Conservation (phyloP, 1,140 invertebrate species). For the Heliconius eleuchia region DNA sequence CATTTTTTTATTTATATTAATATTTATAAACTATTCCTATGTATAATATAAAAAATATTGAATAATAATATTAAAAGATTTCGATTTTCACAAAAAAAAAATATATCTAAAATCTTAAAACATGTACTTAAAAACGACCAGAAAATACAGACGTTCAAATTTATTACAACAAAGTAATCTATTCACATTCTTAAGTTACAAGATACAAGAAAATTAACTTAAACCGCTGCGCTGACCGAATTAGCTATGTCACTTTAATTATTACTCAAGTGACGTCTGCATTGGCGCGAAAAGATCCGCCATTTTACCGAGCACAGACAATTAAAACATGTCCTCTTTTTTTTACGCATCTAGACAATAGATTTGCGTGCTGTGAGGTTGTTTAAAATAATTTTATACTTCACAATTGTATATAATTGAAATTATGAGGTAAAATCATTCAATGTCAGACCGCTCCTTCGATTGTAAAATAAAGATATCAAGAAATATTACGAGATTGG, state of each 20-base stretch:
- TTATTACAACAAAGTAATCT: background rate
- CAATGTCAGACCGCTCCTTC: constrained; percentile 17
- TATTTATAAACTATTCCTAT: no score
- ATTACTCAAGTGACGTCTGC: constrained; percentile 19
- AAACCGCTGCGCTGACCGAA: constrained; percentile 5
- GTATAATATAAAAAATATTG: no score
- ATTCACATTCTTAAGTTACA: background rate
- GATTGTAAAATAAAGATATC: constrained; percentile 16
- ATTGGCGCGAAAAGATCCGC: constrained; percentile 26
- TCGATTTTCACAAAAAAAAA: no score
- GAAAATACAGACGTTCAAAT: background rate
- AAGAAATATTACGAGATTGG: background rate
- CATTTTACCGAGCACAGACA: constrained; percentile 27
- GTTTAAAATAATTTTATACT: constrained; percentile 26
- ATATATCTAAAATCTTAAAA: no score
- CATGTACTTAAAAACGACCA: background rate
- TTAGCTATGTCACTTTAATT: constrained; percentile 11
- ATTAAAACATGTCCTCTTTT: constrained; percentile 25
- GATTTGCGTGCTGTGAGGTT: constrained; percentile 24
- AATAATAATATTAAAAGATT: no score
- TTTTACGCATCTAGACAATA: constrained; percentile 30
- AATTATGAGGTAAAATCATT: constrained; percentile 16
- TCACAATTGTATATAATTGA: constrained; percentile 23
- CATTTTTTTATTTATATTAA: no score
- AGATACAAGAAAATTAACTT: constrained; percentile 5